Base-by-base conservation (phyloP, 1,140 invertebrate species). In the Nomia melanderi region DNA sequence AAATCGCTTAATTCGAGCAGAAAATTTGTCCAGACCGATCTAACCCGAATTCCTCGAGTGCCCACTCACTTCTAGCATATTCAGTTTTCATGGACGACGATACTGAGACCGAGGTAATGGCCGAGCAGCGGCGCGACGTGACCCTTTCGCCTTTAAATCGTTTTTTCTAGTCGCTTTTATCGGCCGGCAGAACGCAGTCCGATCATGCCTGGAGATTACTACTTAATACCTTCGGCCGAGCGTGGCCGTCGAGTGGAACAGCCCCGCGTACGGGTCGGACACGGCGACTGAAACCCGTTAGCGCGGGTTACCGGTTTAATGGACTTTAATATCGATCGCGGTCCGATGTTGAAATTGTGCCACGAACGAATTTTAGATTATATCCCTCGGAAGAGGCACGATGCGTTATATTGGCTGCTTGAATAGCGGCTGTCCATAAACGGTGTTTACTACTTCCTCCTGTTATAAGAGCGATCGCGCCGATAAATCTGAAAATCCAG, bases 131-230 rank as follows among this genome's bases (percentile, higher is more conserved):
- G 57, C 57, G 56, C 41, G 47, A 50, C 33, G 33, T 39, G 47
- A 14, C 33, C 27, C 54, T 7, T 12, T 56, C 39, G 54, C 44
- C 54, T 25, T 62, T 56, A 17, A 60, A 63, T 74, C 54, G 69
- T 75, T 82, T 78, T 88, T 87, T 88, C 86, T 78, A 86, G 83
- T 84, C 73, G 83, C 66, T 88, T 88, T 83, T 82, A 78, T 63
- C 64, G 72, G 47, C 41, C 33, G 62, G 41, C 54, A 54, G 36
- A 78, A 64, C 75, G 71, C 59, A 79, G 79, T 63, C 85, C 82
- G 88, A 89, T 88, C 82, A 71, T 84, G 81, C 80, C 79, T 70
- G 81, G 79, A 88, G 88, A 89, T 89, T 90, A 90, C 86, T 87
- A 88, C 88, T 88, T 89, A 89, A 88, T 89, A 86, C 81, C 78